phyloP scores from a whole-genome alignment of 1,140 invertebrate genomes.

The Conus betulinus region DNA sequence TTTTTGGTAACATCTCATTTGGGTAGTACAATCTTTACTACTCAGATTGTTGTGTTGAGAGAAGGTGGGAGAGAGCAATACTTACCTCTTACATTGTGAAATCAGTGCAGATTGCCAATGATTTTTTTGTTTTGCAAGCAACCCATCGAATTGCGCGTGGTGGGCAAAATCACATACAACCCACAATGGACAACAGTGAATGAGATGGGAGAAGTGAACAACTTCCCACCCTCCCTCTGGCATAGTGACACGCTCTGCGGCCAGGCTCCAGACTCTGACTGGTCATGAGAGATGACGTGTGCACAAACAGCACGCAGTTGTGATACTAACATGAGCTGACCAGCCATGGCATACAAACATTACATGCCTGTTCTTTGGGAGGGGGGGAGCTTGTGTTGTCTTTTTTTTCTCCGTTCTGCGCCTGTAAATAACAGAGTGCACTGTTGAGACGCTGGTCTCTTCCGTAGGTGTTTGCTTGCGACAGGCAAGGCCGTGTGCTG shows the following conservation, averaged over 20 bases:
- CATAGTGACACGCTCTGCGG: conserved; percentile 52
- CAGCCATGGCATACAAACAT: not conserved
- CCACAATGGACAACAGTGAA: conserved; percentile 84
- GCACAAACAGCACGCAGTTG: conserved; percentile 19
- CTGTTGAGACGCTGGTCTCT: not conserved
- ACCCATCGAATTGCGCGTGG: conserved; percentile 91
- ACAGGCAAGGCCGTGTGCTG: not conserved
- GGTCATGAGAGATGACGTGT: conserved; percentile 23
- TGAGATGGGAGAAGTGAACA: conserved; percentile 93
- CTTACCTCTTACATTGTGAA: not conserved
- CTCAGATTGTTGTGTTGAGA: too few relatives aligned
- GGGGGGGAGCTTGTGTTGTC: not conserved
- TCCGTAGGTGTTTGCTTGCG: not conserved
- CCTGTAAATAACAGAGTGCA: not conserved
- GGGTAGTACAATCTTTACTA: too few relatives aligned
- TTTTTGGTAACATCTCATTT: too few relatives aligned
- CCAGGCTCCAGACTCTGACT: not conserved
- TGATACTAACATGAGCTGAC: conserved; percentile 8
- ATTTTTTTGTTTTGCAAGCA: conserved; percentile 80
- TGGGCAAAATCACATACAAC: conserved; percentile 91
- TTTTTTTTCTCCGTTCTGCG: not conserved
- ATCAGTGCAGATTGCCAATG: not conserved
- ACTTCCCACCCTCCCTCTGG: conserved; percentile 76
- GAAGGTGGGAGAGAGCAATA: too few relatives aligned
- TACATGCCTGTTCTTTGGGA: not conserved